These are phyloP conservation scores for Megalops atlanticus DNA, from an alignment of 2,113 vertebrate genomes.

Conservation along the genomic window DNA sequence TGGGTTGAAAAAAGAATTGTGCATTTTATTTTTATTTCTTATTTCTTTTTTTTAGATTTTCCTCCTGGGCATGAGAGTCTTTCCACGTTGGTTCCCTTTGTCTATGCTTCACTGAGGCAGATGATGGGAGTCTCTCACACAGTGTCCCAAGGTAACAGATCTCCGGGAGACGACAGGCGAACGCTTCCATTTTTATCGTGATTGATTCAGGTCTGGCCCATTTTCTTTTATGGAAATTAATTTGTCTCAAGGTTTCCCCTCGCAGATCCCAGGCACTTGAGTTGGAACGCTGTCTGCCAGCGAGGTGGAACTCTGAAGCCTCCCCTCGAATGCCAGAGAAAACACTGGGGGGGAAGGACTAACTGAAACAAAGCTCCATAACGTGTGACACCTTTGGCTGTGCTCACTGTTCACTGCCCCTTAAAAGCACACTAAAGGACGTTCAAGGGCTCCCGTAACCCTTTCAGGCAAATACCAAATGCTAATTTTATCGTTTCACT, in stretches of 20 bases:
- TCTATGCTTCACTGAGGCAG: not conserved
- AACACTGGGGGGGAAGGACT: not conserved
- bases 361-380: not conserved
- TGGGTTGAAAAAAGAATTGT: no score
- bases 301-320: not conserved
- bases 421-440: not conserved
- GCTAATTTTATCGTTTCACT: not conserved
- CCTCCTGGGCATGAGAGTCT: not conserved
- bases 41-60: not conserved
- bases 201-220: constrained; percentile 31
- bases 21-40: not conserved
- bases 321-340: not conserved
- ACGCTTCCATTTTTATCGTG: not conserved
- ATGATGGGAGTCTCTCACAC: not conserved
- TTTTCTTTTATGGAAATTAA: constrained; percentile 29
- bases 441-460: not conserved
- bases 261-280: not conserved
- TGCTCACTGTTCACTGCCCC: not conserved
- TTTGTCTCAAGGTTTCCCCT: constrained; percentile 9
- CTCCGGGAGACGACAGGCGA: not conserved
- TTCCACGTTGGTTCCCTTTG: not conserved
- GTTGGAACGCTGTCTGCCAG: not conserved
- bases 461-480: not conserved
- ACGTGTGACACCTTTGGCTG: not conserved
- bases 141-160: constrained; percentile 8